phyloP scores from a whole-genome alignment of 2,888 invertebrate genomes.

The Ophion slaviceki region DNA sequence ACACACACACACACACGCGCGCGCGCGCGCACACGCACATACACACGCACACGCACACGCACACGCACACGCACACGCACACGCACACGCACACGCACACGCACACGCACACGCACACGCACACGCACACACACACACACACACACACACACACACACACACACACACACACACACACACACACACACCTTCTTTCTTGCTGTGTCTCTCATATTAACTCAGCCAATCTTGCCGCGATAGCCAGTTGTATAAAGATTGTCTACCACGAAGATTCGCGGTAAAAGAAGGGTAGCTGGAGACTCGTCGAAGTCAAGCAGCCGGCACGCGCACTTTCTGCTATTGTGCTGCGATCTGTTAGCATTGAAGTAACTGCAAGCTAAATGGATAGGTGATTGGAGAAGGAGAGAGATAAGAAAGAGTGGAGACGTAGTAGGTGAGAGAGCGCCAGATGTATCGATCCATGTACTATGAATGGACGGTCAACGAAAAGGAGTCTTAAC shows the following conservation, averaged over 20 bases:
- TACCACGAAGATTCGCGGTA: neutral
- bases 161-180: too few relatives aligned
- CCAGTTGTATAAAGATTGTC: slow-evolving; percentile 27
- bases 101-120: too few relatives aligned
- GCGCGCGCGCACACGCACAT: too few relatives aligned
- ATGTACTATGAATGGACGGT: slow-evolving; percentile 10
- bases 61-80: too few relatives aligned
- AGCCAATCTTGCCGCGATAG: slow-evolving; percentile 28
- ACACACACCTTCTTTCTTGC: slow-evolving; percentile 8
- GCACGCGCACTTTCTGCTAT: neutral
- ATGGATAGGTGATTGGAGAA: slow-evolving; percentile 6
- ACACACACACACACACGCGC: too few relatives aligned
- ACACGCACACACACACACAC: too few relatives aligned
- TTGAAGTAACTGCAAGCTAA: slow-evolving; percentile 22
- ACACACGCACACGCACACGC: too few relatives aligned
- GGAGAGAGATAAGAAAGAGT: slow-evolving; percentile 15
- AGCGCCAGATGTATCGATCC: slow-evolving; percentile 62
- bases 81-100: too few relatives aligned
- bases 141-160: too few relatives aligned
- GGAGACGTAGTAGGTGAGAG: slow-evolving; percentile 50
- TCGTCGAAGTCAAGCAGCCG: slow-evolving; percentile 8
- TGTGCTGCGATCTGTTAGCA: slow-evolving; percentile 35
- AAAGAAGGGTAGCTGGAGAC: slow-evolving; percentile 15
- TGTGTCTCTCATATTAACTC: slow-evolving; percentile 26
- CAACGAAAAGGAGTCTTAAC: slow-evolving; percentile 31